Conservation (phyloP, 1,140 invertebrate species). For the Harpegnathos saltator region DNA sequence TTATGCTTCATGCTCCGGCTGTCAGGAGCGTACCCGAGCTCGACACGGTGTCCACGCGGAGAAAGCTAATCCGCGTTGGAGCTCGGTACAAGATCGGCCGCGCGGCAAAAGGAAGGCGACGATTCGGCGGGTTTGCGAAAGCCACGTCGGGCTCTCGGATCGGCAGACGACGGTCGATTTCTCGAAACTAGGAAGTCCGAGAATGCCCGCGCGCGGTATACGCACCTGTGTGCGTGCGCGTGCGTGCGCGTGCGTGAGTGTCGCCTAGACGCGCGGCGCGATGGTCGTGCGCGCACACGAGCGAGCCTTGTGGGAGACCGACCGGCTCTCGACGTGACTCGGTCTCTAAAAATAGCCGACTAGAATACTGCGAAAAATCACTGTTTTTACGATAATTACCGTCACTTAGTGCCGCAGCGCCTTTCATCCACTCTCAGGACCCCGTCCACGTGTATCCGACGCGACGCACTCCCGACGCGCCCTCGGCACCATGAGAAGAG, state of each 20-base stretch:
- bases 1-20: not conserved
- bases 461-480: not conserved
- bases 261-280: slow-evolving; percentile 38
- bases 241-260: slow-evolving; percentile 54
- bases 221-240: slow-evolving; percentile 9
- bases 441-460: slow-evolving; percentile 26
- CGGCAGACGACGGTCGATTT: slow-evolving; percentile 70
- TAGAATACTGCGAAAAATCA: slow-evolving; percentile 80
- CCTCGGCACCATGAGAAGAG: not conserved
- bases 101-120: slow-evolving; percentile 66
- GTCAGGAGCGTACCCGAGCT: not conserved
- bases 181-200: slow-evolving; percentile 77
- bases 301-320: slow-evolving; percentile 76
- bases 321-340: slow-evolving; percentile 77
- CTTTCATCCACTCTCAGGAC: slow-evolving; percentile 69
- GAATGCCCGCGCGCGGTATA: too few species aligned
- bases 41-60: not conserved
- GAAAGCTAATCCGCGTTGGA: slow-evolving; percentile 30
- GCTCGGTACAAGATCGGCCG: not conserved
- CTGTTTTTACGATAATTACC: slow-evolving; percentile 82
- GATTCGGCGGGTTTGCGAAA: slow-evolving; percentile 55
- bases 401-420: slow-evolving; percentile 78
- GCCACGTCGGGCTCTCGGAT: slow-evolving; percentile 15
- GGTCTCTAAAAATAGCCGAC: slow-evolving; percentile 83
- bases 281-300: slow-evolving; percentile 18